phyloP scores from a whole-genome alignment of 2,888 invertebrate genomes.

The Plusia festucae region DNA sequence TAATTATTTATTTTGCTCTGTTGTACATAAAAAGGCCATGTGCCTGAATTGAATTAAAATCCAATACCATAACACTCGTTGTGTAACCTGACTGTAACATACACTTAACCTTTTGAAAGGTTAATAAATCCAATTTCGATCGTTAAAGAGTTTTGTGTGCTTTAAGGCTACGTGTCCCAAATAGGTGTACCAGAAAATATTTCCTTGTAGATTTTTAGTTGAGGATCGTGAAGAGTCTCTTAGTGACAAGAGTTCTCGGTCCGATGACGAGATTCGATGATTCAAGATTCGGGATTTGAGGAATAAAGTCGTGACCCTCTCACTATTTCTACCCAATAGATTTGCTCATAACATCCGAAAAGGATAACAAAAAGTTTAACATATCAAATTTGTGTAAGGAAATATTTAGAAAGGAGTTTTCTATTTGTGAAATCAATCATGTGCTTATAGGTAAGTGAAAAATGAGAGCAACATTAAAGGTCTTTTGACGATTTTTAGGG shows the following conservation, averaged over 20 bases:
- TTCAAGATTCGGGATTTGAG: background rate
- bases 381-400: background rate
- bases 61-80: background rate
- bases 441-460: background rate
- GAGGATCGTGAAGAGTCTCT: background rate
- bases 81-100: background rate
- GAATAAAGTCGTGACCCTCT: background rate
- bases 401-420: background rate
- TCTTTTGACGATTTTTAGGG: too few relatives aligned
- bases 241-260: background rate
- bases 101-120: constrained; percentile 5
- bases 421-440: background rate
- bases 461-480: background rate
- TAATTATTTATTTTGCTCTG: too few relatives aligned
- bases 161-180: background rate
- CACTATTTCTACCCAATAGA: background rate
- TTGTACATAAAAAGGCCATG: background rate
- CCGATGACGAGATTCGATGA: background rate
- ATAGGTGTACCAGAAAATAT: background rate
- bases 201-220: background rate
- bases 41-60: background rate
- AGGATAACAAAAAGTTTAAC: constrained; percentile 4
- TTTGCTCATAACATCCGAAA: background rate
- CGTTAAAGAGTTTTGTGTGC: background rate
- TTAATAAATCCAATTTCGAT: constrained; percentile 1